A percentile compares a stretch with the other conserved stretches of the same genome.
These are phyloP conservation scores for Gallinago undulata DNA, from an alignment of 2,113 vertebrate species.

Conservation along the genomic window DNA sequence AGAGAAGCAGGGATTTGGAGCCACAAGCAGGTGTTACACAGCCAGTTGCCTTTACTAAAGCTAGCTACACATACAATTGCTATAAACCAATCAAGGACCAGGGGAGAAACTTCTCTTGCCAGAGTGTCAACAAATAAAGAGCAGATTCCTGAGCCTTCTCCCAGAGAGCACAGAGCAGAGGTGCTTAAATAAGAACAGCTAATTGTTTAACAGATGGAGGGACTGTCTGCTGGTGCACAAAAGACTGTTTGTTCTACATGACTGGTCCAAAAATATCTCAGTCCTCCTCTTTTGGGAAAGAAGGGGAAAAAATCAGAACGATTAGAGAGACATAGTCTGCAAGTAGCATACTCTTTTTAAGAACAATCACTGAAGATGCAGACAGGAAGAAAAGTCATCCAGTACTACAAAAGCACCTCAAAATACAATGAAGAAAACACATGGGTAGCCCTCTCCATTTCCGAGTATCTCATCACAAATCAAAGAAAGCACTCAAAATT, in stretches of 20 bases:
- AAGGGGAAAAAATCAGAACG: background rate
- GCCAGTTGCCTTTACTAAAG: background rate
- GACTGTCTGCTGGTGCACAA: background rate
- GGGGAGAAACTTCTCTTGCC: background rate
- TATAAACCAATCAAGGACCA: background rate
- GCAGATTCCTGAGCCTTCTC: background rate
- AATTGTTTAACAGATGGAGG: background rate
- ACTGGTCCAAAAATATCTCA: background rate
- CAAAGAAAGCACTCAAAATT: background rate
- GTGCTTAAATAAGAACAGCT: background rate
- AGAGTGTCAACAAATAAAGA: background rate
- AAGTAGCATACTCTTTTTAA: background rate
- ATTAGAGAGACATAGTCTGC: background rate
- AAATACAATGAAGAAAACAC: background rate
- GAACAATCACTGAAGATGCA: background rate
- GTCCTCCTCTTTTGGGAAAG: background rate
- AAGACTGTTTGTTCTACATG: background rate
- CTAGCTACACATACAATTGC: background rate
- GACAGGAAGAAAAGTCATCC: background rate
- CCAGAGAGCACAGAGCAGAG: background rate
- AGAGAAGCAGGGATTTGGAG: background rate
- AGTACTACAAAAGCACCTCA: background rate
- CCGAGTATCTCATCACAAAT: background rate
- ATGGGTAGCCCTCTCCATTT: background rate
- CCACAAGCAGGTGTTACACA: background rate